Evolutionary conservation across 2,888 invertebrate genomes (phyloP), one percentile per base, ranked within the genome.

Genomic region (Andrena hattorfiana): DNA sequence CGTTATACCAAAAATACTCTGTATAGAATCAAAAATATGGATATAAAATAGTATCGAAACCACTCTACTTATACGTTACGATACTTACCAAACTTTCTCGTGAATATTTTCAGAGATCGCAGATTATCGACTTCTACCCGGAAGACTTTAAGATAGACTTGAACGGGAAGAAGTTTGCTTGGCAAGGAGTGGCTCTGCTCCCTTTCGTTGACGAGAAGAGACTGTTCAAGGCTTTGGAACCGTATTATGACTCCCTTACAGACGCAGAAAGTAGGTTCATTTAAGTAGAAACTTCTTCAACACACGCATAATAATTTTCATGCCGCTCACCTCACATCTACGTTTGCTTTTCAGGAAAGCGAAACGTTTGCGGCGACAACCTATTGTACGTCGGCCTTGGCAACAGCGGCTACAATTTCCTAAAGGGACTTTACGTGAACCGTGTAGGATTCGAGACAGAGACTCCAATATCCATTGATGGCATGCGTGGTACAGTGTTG

Each of bases 91-190:
- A 73, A 35, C 5, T 32, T 26, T 51, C 8, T 20, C 56, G 0
- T 20, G 3, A 60, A 67, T 28, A 16, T 63, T 78, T 81, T 26
- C 54, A 88, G 96, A 96, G 97, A 89, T 99, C 99, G 0, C 95
- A 97, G 0, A 99, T 99, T 79, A 99, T 99, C 90, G 99, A 99
- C 94, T 99, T 99, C 95, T 99, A 99, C 95, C 99, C 99, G 0
- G 97, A 96, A 92, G 98, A 99, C 94, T 99, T 99, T 94, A 97
- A 97, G 94, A 99, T 99, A 83, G 99, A 99, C 94, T 95, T 99
- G 86, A 99, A 99, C 94, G 99, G 99, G 48, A 99, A 99, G 95
- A 99, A 99, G 94, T 99, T 98, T 95, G 99, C 99, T 67, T 99
- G 99, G 99, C 99, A 99, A 95, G 99, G 99, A 62, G 99, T 99